A percentile compares a stretch with the other conserved stretches of the same genome.
These are phyloP conservation scores for Opisthocomus hoazin DNA, from an alignment of 2,113 vertebrate genomes.

Conservation along the genomic window DNA sequence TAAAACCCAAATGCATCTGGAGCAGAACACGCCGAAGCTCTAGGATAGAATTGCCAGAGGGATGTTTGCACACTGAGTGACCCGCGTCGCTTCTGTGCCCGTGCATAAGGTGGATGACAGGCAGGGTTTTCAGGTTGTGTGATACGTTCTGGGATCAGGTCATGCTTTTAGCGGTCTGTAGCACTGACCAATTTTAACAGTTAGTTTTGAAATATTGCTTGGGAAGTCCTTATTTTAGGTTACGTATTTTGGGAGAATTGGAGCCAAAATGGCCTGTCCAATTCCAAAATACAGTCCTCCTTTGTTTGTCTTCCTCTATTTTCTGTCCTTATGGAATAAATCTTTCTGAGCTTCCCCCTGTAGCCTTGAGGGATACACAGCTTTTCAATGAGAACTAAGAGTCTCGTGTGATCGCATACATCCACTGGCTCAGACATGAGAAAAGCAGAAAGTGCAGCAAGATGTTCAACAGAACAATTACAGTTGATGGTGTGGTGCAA, in stretches of 20 bases:
- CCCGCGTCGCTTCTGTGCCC: accelerated
- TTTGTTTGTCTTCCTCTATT: not conserved
- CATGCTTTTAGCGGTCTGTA: not conserved
- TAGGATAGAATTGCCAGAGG: not conserved
- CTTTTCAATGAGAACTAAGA: not conserved
- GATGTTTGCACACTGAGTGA: not conserved
- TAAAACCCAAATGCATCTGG: not conserved
- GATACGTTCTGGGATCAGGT: not conserved
- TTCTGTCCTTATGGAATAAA: not conserved
- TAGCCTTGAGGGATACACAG: not conserved
- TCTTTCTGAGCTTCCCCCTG: not conserved
- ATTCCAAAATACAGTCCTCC: not conserved
- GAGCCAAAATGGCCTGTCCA: not conserved
- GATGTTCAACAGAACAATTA: not conserved
- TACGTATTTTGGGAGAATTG: not conserved
- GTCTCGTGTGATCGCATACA: not conserved
- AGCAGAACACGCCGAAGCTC: not conserved
- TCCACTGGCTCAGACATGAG: not conserved
- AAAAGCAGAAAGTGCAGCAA: not conserved
- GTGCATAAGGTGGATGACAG: not conserved
- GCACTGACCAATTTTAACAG: not conserved
- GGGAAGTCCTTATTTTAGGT: not conserved
- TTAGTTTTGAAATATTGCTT: not conserved
- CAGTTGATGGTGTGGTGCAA: not conserved
- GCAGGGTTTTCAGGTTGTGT: not conserved